phyloP scores from a whole-genome alignment of 2,888 invertebrate species.

The Entomobrya proxima region DNA sequence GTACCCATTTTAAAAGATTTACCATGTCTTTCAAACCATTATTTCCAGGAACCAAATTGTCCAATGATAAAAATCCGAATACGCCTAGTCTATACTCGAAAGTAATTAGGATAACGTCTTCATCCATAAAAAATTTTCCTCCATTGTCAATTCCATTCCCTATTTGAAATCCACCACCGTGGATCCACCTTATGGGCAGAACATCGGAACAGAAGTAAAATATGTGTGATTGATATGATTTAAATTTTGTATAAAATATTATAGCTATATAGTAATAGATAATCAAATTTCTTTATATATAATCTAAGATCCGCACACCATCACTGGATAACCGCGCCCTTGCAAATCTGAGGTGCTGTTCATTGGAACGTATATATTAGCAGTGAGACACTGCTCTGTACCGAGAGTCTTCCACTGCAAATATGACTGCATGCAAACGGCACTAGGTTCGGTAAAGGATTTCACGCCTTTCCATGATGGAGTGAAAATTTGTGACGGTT shows the following conservation, averaged over 20 bases:
- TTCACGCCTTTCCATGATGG: conserved; percentile 44
- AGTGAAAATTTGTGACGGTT: background rate
- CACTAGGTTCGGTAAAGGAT: conserved; percentile 4
- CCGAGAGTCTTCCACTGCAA: background rate
- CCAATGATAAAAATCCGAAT: conserved; percentile 10
- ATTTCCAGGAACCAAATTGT: conserved; percentile 16
- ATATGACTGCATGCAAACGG: conserved; percentile 12
- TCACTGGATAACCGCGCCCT: conserved; percentile 3
- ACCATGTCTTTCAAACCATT: conserved; percentile 30
- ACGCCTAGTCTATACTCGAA: conserved; percentile 28
- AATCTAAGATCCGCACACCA: too few species aligned
- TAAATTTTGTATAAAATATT: too few species aligned
- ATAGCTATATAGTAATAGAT: too few species aligned
- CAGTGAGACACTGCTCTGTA: conserved; percentile 38
- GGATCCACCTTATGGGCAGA: conserved; percentile 13
- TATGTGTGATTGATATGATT: too few species aligned
- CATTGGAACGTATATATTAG: conserved; percentile 54
- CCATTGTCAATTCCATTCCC: background rate
- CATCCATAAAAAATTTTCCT: conserved; percentile 7
- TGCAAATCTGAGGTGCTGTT: background rate
- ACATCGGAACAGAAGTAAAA: too few species aligned
- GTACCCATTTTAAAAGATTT: background rate
- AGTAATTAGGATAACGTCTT: conserved; percentile 24
- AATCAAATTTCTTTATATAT: too few species aligned
- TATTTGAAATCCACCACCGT: background rate